Conservation (phyloP, 2,797 vertebrate genomes). For the Aldrovandia affinis region DNA sequence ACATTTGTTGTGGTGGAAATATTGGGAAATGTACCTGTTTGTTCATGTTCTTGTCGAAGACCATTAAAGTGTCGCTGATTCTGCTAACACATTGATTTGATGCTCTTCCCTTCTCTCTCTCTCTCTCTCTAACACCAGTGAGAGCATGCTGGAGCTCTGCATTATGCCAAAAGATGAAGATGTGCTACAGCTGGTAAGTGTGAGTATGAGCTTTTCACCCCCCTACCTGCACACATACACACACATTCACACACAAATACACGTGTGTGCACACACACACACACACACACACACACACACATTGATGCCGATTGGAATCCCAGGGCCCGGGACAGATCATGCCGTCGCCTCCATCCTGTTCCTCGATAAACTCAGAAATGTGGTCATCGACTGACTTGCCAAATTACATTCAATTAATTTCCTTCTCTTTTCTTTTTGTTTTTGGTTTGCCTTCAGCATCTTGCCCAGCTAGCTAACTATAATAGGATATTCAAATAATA, state of each 20-base stretch:
- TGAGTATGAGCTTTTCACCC: constrained; percentile 68
- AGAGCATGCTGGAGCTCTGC: constrained; percentile 86
- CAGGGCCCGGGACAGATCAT: too few relatives aligned
- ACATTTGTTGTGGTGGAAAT: background rate
- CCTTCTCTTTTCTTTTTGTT: too few relatives aligned
- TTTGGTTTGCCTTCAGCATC: too few relatives aligned
- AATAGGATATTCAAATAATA: too few relatives aligned
- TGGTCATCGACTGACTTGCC: too few relatives aligned
- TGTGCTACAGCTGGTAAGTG: constrained; percentile 96
- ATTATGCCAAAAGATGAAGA: constrained; percentile 97
- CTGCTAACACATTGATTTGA: too few relatives aligned
- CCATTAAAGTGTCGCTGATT: background rate
- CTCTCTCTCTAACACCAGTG: constrained; percentile 64
- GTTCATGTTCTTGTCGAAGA: background rate
- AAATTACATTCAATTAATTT: too few relatives aligned
- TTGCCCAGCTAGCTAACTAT: too few relatives aligned
- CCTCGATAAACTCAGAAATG: too few relatives aligned
- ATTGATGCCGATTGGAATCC: background rate
- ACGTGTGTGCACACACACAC: background rate
- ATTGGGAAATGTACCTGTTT: background rate
- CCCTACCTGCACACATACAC: constrained; percentile 15
- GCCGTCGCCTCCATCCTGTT: too few relatives aligned
- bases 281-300: background rate
- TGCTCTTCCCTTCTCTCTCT: background rate
- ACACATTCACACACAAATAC: background rate